Conservation (phyloP, 2,888 invertebrate species). For the Gisinianus flammeolus region DNA sequence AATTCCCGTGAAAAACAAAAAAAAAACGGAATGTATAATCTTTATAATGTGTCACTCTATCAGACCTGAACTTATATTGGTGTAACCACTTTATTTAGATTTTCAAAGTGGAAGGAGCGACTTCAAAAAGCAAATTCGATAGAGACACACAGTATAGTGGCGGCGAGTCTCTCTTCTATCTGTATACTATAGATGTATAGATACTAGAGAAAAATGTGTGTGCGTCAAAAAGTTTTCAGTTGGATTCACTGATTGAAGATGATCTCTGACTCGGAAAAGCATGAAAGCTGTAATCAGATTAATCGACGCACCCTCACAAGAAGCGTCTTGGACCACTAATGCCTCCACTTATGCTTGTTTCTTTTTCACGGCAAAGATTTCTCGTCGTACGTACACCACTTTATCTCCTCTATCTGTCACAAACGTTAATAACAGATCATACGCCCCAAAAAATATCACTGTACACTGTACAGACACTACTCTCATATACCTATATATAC, state of each 20-base stretch:
- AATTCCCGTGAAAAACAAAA: too few species aligned
- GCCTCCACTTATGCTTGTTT: neutral
- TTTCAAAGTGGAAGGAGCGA: neutral
- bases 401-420: too few species aligned
- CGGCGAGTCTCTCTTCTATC: too few species aligned
- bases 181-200: too few species aligned
- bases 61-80: neutral
- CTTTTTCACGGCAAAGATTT: neutral
- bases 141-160: neutral
- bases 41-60: neutral
- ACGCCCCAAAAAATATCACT: too few species aligned
- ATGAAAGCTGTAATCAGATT: neutral
- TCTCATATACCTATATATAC: neutral
- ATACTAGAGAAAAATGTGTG: neutral
- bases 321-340: too few species aligned
- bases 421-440: too few species aligned
- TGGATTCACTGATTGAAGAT: slow-evolving; percentile 10
- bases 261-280: neutral
- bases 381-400: neutral
- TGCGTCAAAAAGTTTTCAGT: slow-evolving; percentile 9
- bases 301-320: too few species aligned
- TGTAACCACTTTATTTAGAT: neutral
- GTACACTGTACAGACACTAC: neutral
- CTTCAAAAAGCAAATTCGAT: neutral
- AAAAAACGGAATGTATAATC: too few species aligned